Evolutionary conservation across 2,113 vertebrate genomes (phyloP), one percentile per base, ranked within the genome.

Genomic region (Nerophis ophidion): DNA sequence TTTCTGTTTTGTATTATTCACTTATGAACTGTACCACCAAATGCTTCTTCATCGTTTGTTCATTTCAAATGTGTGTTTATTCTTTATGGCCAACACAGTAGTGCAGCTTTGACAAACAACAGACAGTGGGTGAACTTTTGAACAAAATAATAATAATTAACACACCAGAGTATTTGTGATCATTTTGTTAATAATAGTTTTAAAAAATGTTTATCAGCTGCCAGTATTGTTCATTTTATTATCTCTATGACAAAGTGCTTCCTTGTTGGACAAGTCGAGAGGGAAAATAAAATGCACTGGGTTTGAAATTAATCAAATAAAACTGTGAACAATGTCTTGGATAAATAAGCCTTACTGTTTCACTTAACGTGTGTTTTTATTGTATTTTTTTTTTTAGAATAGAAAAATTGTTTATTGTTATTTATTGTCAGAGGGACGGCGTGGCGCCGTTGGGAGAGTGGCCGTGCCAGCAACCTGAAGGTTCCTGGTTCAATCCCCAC

Each of bases 1-100:
- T 92, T 93, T 93, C 86, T 92, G 93, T 93, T 95, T 94, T 95
- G 89, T 92, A 95, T 93, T 52, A 19, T 48, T 83, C 64, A 53
- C 9, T 75, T 75, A 82, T 69, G 48, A 65, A 72, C 77, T 71
- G 44, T 58, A 77, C 58, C 65, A 66, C 72, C 78, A 86, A 82
- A 86, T 36, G 0, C 46, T 91, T 91, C 77, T 93, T 93, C 91
- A 71, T 67, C 49, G 68, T 88, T 82, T 84, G 77, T 91, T 84
- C 90, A 68, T 70, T 62, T 52, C 63, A 42, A 8, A 54, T 38
- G 80, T 84, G 79, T 84, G 68, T 66, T 51, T 55, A 5, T 81
- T 73, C 85, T 82, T 69, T 86, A 89, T 90, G 76, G 83, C 89
- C 88, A 90, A 90, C 67, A 77, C 85, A 82, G 82, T 77, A 74